phyloP scores from a whole-genome alignment of 2,113 vertebrate species.

The Lutjanus erythropterus region DNA sequence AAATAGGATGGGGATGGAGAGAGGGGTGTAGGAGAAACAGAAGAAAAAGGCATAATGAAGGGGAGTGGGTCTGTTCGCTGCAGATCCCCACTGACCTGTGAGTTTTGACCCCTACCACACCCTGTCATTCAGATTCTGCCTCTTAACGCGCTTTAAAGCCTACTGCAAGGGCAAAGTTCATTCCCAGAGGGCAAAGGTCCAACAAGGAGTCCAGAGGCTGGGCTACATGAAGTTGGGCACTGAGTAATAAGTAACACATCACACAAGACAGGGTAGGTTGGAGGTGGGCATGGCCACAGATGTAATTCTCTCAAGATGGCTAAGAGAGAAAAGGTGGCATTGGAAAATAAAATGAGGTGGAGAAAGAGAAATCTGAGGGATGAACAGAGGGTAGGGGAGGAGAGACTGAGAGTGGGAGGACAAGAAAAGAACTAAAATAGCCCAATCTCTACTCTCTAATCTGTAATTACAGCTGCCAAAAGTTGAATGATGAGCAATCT shows the following conservation, averaged over 20 bases:
- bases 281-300: neutral
- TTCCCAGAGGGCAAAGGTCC: slow-evolving; percentile 48
- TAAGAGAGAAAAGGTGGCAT: neutral
- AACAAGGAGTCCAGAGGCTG: slow-evolving; percentile 12
- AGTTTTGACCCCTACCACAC: slow-evolving; percentile 62
- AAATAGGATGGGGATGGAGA: neutral
- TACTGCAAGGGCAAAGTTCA: slow-evolving; percentile 59
- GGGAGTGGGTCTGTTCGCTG: slow-evolving; percentile 3
- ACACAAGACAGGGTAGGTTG: neutral
- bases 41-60: slow-evolving; percentile 5
- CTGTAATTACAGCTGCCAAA: slow-evolving; percentile 60
- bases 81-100: slow-evolving; percentile 60
- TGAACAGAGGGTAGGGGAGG: neutral
- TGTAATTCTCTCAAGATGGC: neutral
- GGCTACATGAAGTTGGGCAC: neutral
- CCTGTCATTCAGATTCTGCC: slow-evolving; percentile 53
- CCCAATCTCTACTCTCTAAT: slow-evolving; percentile 15
- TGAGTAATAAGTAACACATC: slow-evolving; percentile 9
- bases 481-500: slow-evolving; percentile 39
- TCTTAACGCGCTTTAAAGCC: slow-evolving; percentile 55
- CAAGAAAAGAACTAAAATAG: slow-evolving; percentile 14
- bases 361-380: neutral
- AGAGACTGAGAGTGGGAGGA: neutral
- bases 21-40: neutral
- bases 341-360: neutral